Percentiles rank a stretch among this genome's conserved stretches.
These are phyloP conservation scores for Isichthys henryi DNA, from an alignment of 2,113 vertebrate species.

Conservation along the genomic window DNA sequence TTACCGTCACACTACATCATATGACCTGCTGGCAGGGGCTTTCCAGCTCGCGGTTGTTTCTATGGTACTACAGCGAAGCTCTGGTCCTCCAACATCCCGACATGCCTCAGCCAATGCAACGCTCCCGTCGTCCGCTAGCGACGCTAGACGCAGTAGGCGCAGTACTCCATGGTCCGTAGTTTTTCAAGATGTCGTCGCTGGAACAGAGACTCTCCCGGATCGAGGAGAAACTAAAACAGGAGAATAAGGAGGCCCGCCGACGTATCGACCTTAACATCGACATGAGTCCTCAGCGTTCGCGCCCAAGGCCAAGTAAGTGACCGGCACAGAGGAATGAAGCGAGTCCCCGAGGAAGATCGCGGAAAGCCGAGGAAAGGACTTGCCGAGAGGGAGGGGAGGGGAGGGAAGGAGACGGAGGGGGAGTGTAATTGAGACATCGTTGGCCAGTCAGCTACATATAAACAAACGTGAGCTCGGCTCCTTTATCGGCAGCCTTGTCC, in stretches of 20 bases:
- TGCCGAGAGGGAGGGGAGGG: conserved; percentile 23
- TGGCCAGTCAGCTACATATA: conserved; percentile 54
- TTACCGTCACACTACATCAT: neutral
- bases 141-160: conserved; percentile 38
- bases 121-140: conserved; percentile 31
- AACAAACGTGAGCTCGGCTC: conserved; percentile 51
- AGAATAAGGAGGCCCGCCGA: conserved; percentile 65
- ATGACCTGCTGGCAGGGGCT: conserved; percentile 13
- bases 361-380: neutral
- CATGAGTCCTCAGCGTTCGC: conserved; percentile 66
- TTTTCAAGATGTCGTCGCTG: conserved; percentile 77
- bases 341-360: conserved; percentile 25
- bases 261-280: conserved; percentile 70
- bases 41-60: neutral
- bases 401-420: conserved; percentile 30
- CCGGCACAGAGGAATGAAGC: conserved; percentile 13
- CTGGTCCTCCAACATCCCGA: conserved; percentile 14
- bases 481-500: neutral
- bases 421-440: conserved; percentile 30
- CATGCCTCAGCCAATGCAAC: neutral
- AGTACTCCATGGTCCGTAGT: conserved; percentile 56
- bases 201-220: conserved; percentile 73
- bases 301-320: conserved; percentile 69
- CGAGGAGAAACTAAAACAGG: conserved; percentile 71
- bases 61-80: neutral